Percentiles rank a stretch among this genome's conserved stretches.
Evolutionary conservation across 2,888 invertebrate species (phyloP).

Genomic region (Caenorhabditis sinica): DNA sequence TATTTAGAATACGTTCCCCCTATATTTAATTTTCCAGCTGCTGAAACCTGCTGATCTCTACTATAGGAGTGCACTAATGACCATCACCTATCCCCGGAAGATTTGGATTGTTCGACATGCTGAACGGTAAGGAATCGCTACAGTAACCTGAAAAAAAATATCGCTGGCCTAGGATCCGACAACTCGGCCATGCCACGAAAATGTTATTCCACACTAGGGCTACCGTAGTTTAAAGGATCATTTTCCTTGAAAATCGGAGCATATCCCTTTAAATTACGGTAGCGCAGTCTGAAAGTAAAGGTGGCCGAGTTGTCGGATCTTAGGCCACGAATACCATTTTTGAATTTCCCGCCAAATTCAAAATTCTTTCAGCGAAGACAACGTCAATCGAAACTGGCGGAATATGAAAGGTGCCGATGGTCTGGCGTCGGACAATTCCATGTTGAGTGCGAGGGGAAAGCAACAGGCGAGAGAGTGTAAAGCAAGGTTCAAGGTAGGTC

Average conservation of each 20-base stretch:
- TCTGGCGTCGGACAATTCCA: constrained; percentile 79
- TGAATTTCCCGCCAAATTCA: background rate
- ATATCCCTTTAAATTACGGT: too few relatives aligned
- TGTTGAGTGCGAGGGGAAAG: constrained; percentile 76
- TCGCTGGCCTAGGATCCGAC: too few relatives aligned
- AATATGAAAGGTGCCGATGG: constrained; percentile 56
- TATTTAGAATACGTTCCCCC: too few relatives aligned
- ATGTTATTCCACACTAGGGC: background rate
- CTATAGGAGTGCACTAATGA: constrained; percentile 57
- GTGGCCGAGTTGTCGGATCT: too few relatives aligned
- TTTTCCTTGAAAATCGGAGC: too few relatives aligned
- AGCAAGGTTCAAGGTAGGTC: constrained; percentile 69
- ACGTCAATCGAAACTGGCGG: constrained; percentile 70
- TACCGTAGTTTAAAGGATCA: too few relatives aligned
- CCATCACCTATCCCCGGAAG: constrained; percentile 72
- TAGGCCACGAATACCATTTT: too few relatives aligned
- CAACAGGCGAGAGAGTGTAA: constrained; percentile 78
- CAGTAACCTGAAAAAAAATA: too few relatives aligned
- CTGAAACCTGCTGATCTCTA: constrained; percentile 39
- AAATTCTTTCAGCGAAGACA: constrained; percentile 68
- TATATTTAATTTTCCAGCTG: constrained; percentile 31
- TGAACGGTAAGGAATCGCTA: constrained; percentile 79
- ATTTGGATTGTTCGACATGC: constrained; percentile 82
- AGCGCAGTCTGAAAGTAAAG: background rate
- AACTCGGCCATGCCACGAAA: background rate